A percentile compares a stretch with the other conserved stretches of the same genome.
Conservation (phyloP, 2,797 vertebrate genomes). For the Bovichtus diacanthus region DNA sequence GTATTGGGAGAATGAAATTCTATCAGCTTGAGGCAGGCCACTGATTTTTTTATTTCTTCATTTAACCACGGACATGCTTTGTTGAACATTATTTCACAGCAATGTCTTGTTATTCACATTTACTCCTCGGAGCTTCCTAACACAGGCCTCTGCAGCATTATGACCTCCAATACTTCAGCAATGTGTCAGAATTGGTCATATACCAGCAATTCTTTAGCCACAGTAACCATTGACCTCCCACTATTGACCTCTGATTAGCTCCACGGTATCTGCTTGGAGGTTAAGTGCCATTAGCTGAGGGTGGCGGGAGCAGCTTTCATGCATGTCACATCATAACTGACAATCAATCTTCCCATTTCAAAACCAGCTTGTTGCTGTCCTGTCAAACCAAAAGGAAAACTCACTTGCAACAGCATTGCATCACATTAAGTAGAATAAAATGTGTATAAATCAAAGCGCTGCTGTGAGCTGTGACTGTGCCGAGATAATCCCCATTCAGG, state of each 20-base stretch:
- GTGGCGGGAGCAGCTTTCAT: constrained; percentile 30
- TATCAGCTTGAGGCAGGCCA: neutral
- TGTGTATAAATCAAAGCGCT: constrained; percentile 51
- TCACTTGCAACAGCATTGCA: constrained; percentile 41
- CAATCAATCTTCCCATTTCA: constrained; percentile 40
- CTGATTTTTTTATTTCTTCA: neutral
- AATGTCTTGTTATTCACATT: constrained; percentile 5
- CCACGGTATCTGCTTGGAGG: constrained; percentile 33
- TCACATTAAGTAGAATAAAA: constrained; percentile 61
- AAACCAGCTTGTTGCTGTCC: constrained; percentile 25
- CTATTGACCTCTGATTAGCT: constrained; percentile 49
- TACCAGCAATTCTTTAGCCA: constrained; percentile 32
- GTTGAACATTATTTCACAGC: neutral
- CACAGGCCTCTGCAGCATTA: neutral
- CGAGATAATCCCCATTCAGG: constrained; percentile 68
- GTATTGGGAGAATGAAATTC: constrained; percentile 11
- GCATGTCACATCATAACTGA: constrained; percentile 37
- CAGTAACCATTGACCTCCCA: constrained; percentile 19
- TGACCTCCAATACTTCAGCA: constrained; percentile 7
- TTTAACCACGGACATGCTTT: neutral
- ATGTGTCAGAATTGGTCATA: constrained; percentile 13
- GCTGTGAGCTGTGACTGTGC: constrained; percentile 42
- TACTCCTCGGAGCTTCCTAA: neutral
- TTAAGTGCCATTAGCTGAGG: constrained; percentile 37
- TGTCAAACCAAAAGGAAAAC: constrained; percentile 24